Percentiles rank a stretch among this genome's conserved stretches.
These are phyloP conservation scores for Henricia sp. DNA, from an alignment of 53 echinoderm and acorn worm species.

Conservation along the genomic window DNA sequence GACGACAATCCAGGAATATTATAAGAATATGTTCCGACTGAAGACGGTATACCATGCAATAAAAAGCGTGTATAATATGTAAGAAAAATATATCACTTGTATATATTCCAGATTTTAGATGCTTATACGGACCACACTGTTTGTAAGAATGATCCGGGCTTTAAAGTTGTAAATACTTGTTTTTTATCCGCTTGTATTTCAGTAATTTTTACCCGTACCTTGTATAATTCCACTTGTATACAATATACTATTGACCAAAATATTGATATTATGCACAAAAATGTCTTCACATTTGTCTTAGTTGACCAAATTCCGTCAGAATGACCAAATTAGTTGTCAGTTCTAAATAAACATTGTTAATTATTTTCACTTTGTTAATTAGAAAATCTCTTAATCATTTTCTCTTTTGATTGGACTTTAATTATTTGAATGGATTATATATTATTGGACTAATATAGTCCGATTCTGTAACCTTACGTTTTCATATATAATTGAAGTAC, in stretches of 20 bases:
- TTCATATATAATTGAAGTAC: too few species aligned
- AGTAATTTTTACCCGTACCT: slow-evolving; percentile 35
- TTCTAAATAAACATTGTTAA: too few species aligned
- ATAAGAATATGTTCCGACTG: background rate
- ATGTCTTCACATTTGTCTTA: slow-evolving; percentile 7
- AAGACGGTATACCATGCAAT: slow-evolving; percentile 24
- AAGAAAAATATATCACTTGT: slow-evolving; percentile 20
- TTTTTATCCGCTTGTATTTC: slow-evolving; percentile 57
- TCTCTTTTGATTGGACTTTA: too few species aligned
- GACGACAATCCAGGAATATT: background rate
- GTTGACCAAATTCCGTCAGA: slow-evolving; percentile 35
- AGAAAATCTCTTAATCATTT: too few species aligned
- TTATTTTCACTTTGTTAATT: too few species aligned
- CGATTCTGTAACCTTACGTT: too few species aligned
- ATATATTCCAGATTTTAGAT: slow-evolving; percentile 51
- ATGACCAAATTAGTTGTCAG: slow-evolving; percentile 56
- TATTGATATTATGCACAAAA: slow-evolving; percentile 35
- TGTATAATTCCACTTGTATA: slow-evolving; percentile 14
- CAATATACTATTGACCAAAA: slow-evolving; percentile 13
- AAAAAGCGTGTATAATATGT: slow-evolving; percentile 35
- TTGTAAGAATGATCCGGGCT: slow-evolving; percentile 14
- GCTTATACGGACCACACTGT: slow-evolving; percentile 39
- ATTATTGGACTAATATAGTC: too few species aligned
- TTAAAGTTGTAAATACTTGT: slow-evolving; percentile 39
- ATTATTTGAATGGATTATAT: too few species aligned